Base-by-base conservation (phyloP, 2,113 vertebrate genomes). In the Corydoras sp. region DNA sequence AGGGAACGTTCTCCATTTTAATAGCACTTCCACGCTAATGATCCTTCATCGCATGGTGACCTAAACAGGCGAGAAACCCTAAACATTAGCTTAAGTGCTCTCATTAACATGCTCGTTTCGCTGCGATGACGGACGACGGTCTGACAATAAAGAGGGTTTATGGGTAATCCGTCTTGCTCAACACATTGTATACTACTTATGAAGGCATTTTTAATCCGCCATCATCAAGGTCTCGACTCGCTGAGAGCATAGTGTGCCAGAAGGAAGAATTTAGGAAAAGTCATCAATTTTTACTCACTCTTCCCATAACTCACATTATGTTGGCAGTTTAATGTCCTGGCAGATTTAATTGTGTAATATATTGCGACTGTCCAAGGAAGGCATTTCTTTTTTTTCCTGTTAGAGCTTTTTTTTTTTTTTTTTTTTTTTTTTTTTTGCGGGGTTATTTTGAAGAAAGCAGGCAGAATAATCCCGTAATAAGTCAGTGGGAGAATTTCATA, bases 11-110 rank as follows among this genome's bases (percentile, higher is more conserved):
- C 80, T 76, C 76, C 70, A 81, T 86, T 86, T 82, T 78, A 79
- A 86, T 86, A 85, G 86, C 68, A 82, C 77, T 80, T 78, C 80
- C 81, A 80, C 81, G 78, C 85, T 88, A 84, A 87, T 84, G 69
- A 78, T 69, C 48, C 59, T 77, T 69, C 48, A 62, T 77, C 75
- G 73, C 77, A 71, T 77, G 79, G 69, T 85, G 86, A 89, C 84
- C 77, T 76, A 81, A 79, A 80, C 68, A 74, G 59, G 80, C 80
- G 79, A 78, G 85, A 83, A 87, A 83, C 83, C 74, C 72, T 71
- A 82, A 88, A 87, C 83, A 85, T 86, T 88, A 83, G 82, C 77
- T 81, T 81, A 81, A 84, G 75, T 79, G 77, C 72, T 68, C 82
- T 80, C 31, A 78, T 85, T 86, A 80, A 75, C 82, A 79, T 69